phyloP scores from a whole-genome alignment of 1,140 invertebrate species.

The Meteorus sp. region DNA sequence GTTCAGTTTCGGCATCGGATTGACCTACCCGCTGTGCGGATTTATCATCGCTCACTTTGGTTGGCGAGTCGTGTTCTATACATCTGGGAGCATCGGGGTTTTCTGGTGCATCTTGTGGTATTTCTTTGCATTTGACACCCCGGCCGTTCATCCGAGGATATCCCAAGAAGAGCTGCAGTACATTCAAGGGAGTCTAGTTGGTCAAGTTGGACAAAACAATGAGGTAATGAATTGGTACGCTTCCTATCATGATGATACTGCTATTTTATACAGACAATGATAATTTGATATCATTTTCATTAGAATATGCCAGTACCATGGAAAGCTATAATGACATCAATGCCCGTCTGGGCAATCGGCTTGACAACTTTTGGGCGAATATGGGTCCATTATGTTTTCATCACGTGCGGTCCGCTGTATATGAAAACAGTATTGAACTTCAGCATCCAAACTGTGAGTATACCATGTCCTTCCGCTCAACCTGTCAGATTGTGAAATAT shows the following conservation, averaged over 20 bases:
- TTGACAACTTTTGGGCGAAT: slow-evolving; percentile 74
- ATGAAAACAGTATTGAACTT: slow-evolving; percentile 72
- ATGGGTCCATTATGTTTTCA: slow-evolving; percentile 74
- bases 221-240: too few relatives aligned
- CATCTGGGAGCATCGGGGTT: slow-evolving; percentile 69
- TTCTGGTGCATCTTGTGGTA: slow-evolving; percentile 74
- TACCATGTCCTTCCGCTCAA: background rate
- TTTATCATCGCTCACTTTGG: slow-evolving; percentile 70
- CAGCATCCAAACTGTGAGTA: slow-evolving; percentile 66
- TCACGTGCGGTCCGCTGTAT: slow-evolving; percentile 71
- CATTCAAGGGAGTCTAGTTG: slow-evolving; percentile 66
- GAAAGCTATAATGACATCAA: slow-evolving; percentile 73
- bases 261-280: too few relatives aligned
- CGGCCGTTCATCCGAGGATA: slow-evolving; percentile 74
- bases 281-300: slow-evolving; percentile 17
- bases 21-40: slow-evolving; percentile 72
- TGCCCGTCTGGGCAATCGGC: slow-evolving; percentile 80
- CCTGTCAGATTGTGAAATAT: background rate
- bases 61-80: slow-evolving; percentile 72
- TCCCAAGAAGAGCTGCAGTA: slow-evolving; percentile 69
- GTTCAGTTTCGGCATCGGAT: slow-evolving; percentile 74
- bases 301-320: slow-evolving; percentile 68
- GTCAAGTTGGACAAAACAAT: slow-evolving; percentile 53
- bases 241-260: too few relatives aligned
- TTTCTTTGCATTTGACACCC: slow-evolving; percentile 73